Percentiles rank a stretch among this genome's conserved stretches.
phyloP scores from a whole-genome alignment of 2,113 vertebrate genomes.

The Chascanopsetta lugubris region DNA sequence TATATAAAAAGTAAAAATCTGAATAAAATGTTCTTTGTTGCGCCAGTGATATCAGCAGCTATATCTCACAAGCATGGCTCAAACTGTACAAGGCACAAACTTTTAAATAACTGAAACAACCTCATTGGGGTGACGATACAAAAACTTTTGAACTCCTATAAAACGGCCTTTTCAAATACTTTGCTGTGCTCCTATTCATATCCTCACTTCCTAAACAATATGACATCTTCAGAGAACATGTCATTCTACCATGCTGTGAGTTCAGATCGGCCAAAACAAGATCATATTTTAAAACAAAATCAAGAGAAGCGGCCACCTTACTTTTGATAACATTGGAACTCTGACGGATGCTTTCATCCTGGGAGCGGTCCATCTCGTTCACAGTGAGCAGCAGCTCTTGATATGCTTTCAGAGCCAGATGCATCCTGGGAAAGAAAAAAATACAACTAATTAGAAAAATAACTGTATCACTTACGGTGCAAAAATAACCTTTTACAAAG shows the following conservation, averaged over 20 bases:
- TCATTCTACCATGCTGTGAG: neutral
- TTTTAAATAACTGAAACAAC: too few species aligned
- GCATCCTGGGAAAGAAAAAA: conserved; percentile 84
- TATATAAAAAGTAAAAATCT: neutral
- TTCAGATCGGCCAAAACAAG: neutral
- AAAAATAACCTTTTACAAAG: neutral
- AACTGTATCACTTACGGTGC: too few species aligned
- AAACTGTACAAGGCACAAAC: too few species aligned
- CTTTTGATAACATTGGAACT: conserved; percentile 93
- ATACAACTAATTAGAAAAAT: neutral
- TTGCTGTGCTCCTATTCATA: neutral
- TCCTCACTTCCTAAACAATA: neutral
- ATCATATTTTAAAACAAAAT: neutral
- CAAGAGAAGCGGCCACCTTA: conserved; percentile 67
- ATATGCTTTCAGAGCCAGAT: conserved; percentile 94
- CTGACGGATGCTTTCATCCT: conserved; percentile 85
- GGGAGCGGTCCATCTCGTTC: conserved; percentile 91
- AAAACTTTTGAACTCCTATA: too few species aligned
- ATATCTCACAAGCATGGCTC: too few species aligned
- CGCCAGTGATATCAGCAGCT: too few species aligned
- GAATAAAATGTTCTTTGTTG: too few species aligned
- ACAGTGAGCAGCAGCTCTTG: conserved; percentile 93
- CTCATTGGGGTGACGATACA: too few species aligned
- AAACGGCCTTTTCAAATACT: too few species aligned
- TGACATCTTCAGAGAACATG: neutral